These are phyloP conservation scores for Fregetta grallaria DNA, from an alignment of 2,113 vertebrate genomes.

Conservation along the genomic window DNA sequence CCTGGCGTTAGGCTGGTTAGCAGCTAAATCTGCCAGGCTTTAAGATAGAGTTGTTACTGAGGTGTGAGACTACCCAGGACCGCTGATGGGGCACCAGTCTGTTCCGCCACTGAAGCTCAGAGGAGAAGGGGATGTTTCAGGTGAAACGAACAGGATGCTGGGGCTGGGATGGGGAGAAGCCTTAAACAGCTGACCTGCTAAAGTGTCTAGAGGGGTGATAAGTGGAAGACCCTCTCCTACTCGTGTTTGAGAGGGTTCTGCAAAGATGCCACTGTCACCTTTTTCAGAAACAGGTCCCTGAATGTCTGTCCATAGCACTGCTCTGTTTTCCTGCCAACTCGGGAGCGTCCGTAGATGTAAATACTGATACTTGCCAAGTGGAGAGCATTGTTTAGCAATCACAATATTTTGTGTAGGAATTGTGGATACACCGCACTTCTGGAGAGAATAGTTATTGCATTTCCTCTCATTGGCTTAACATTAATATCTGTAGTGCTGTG, in stretches of 20 bases:
- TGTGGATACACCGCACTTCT: background rate
- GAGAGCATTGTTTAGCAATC: background rate
- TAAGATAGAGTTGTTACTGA: background rate
- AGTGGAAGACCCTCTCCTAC: background rate
- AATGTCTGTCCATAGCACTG: rapidly evolving
- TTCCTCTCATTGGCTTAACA: background rate
- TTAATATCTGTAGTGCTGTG: background rate
- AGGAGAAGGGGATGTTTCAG: background rate
- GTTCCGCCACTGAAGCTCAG: background rate
- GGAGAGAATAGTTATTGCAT: background rate
- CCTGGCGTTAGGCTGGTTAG: rapidly evolving
- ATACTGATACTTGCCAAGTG: background rate
- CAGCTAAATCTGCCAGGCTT: background rate
- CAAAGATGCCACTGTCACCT: background rate
- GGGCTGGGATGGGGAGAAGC: background rate
- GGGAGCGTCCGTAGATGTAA: background rate
- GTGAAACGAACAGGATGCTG: background rate
- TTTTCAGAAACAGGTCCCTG: background rate
- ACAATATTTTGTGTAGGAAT: background rate
- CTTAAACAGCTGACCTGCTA: background rate
- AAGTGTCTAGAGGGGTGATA: background rate
- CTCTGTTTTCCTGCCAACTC: background rate
- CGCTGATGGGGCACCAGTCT: background rate
- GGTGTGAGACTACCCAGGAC: background rate
- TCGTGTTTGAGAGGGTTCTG: background rate